Evolutionary conservation across 2,113 vertebrate species (phyloP), one percentile per base, ranked within the genome.

Genomic region (Psittacula cyanocephala): DNA sequence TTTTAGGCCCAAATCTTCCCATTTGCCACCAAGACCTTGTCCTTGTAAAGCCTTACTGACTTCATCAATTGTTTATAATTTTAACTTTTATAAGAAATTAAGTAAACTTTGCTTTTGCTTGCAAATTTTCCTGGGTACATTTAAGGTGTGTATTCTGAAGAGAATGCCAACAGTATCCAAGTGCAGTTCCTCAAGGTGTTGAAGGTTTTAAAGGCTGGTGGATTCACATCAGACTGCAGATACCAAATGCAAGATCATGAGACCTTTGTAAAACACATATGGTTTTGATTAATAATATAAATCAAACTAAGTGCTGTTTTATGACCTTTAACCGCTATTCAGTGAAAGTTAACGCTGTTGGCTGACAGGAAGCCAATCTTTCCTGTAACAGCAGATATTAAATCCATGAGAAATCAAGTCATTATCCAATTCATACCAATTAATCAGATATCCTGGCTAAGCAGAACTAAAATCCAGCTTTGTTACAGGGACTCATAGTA

Each of bases 231-330:
- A 91, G 41, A 79, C 70, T 80, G 84, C 43, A 90, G 25, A 81
- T 82, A 89, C 71, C 67, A 84, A 92, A 81, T 88, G 33, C n/a
- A 84, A 81, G 91, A 94, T 86, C 69, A 71, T 44, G 24, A 95
- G 39, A 91, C 19, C 68, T 97, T 95, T 83, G 82, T 95, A 94
- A 97, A 95, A 92, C 43, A 95, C 3, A 5, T 84, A 94, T 60
- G 43, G 23, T 60, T 97, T 91, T 96, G 50, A 81, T 96, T 97
- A 97, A 91, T 91, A 94, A 92, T 91, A 95, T 95, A 70, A 96
- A 95, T 97, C 85, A 97, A 97, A 85, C n/a, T 85, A 96, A 97
- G 75, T 89, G 60, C 31, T 95, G 10, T 52, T 93, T 97, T 96
- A 96, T 90, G 81, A 94, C 82, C 59, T 97, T 96, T 96, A 90